These are phyloP conservation scores for Heliconius sara DNA, from an alignment of 2,888 invertebrate genomes.

Conservation along the genomic window DNA sequence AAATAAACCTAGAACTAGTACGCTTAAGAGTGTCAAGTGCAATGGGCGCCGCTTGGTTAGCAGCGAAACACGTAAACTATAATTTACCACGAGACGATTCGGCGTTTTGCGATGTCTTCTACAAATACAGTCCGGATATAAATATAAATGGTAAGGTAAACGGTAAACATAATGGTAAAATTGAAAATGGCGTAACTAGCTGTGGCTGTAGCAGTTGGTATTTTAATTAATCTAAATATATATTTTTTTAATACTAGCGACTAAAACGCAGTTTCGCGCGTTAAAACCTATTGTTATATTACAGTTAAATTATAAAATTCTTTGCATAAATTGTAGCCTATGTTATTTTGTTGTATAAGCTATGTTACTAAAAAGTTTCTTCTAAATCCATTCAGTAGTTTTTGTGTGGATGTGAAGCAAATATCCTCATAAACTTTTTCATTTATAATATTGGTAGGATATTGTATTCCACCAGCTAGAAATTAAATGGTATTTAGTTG, in stretches of 20 bases:
- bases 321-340: not conserved
- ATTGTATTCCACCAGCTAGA: not conserved
- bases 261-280: not conserved
- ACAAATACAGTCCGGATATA: slow-evolving; percentile 75
- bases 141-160: slow-evolving; percentile 52
- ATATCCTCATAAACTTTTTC: not conserved
- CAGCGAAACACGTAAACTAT: slow-evolving; percentile 87
- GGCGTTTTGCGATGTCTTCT: slow-evolving; percentile 87
- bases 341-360: not conserved
- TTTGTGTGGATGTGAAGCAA: not conserved
- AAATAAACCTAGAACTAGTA: slow-evolving; percentile 84
- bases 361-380: not conserved
- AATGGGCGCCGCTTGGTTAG: slow-evolving; percentile 93
- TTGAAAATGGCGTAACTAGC: slow-evolving; percentile 44
- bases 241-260: not conserved
- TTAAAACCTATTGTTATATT: not conserved
- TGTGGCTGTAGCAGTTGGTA: slow-evolving; percentile 60
- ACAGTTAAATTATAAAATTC: not conserved
- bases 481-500: not conserved
- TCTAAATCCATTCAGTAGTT: not conserved
- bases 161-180: slow-evolving; percentile 43
- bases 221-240: slow-evolving; percentile 53
- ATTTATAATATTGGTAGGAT: not conserved
- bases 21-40: slow-evolving; percentile 90
- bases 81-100: slow-evolving; percentile 88